Evolutionary conservation across 2,888 invertebrate species (phyloP), one percentile per base, ranked within the genome.

Genomic region (Mimas tiliae): DNA sequence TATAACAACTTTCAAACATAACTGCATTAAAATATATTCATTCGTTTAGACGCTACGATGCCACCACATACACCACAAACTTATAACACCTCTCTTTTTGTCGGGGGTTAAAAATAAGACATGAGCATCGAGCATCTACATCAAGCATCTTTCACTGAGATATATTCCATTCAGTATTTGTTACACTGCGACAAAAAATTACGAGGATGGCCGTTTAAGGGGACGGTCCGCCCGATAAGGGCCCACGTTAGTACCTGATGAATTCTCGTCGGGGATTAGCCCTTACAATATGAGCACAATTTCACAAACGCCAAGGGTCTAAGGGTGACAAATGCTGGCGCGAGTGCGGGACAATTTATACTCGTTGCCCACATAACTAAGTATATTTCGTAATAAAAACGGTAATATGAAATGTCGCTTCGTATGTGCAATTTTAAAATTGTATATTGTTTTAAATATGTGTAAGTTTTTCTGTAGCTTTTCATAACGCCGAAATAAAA

Each of bases 261-360:
- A 91, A 91, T 91, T 86, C 84, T 77, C 81, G 79, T 75, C 74
- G 84, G 84, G 91, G 91, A 91, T 92, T 91, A 92, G 90, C 88
- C 91, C 86, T 86, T 91, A 91, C 91, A 89, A 90, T 91, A 91
- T 90, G 90, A 92, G 91, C 85, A 89, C 89, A 87, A 89, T 91
- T 91, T 88, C 89, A 86, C 89, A 86, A 83, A 83, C 80, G 85
- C 83, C 84, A 85, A 82, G 88, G 85, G 88, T 85, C 81, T 82
- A 79, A 80, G 79, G 79, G 85, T 90, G 89, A 90, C 88, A 88
- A 90, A 90, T 89, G 82, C 83, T 70, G 73, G 78, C 75, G 80
- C 82, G 81, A 85, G 88, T 83, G 83, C 82, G 79, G 72, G 74
- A 78, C 86, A 83, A 89, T 90, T 88, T 88, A 86, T 88, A 79